Evolutionary conservation across 1,140 invertebrate species (phyloP), one percentile per base, ranked within the genome.

Genomic region (Aphelinus certus): DNA sequence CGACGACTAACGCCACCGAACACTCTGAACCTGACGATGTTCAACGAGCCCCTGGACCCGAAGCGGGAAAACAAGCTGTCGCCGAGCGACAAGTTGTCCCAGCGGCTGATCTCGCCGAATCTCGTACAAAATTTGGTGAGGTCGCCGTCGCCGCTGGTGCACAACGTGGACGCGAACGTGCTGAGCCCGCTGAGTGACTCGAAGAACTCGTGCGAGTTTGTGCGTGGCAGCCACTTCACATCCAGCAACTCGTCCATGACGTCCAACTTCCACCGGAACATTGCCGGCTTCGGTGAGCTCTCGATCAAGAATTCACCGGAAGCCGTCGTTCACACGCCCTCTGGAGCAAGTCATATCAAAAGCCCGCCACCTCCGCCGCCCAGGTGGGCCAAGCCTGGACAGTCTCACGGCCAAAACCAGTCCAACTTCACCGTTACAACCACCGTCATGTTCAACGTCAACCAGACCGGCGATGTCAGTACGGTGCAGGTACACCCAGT

Each of bases 1-100:
- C 91, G 92, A n/a, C 88, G 94, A 80, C 94, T 94, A 0, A 94
- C 93, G 72, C 93, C 94, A 77, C 94, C 94, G 3, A 95, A 95
- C 81, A 95, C 94, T 26, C 85, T 95, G 75, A 95, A 94, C 87
- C 89, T 95, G 70, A 90, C 85, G 53, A 86, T 82, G 3, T 87
- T 88, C 77, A 88, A 88, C 74, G 87, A 88, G 68, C 87, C 87
- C 2, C 62, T 86, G 71, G 85, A 85, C 62, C 51, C 75, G 3
- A 81, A 82, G 66, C 84, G 83, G 64, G 81, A 82, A 45, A 79
- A 81, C 51, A 81, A 83, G 53, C 81, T 85, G 47, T 87, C 84
- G 47, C 81, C 86, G 7, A 77, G 72, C 58, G 86, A 88, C 58
- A 86, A 85, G 70, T 73, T 86, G 5, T 86, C 83, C 46, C 85